These are phyloP conservation scores for Lithophane semibrunnea DNA, from an alignment of 2,888 invertebrate species.

Conservation along the genomic window DNA sequence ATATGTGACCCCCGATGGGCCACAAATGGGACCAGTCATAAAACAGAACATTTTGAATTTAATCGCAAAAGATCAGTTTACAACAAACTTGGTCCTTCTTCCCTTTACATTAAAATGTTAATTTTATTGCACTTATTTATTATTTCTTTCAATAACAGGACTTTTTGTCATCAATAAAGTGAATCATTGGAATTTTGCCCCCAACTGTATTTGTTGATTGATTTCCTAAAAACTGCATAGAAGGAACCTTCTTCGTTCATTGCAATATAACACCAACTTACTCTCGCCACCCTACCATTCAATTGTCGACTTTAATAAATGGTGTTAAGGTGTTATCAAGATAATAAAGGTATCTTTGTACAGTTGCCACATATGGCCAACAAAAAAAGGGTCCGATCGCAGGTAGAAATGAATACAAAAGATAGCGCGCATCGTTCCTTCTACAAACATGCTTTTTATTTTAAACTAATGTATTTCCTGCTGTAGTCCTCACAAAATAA, in stretches of 20 bases:
- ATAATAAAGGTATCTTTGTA: conserved; percentile 25
- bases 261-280: conserved; percentile 61
- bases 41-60: conserved; percentile 17
- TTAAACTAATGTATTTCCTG: conserved; percentile 24
- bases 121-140: conserved; percentile 55
- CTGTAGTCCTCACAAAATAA: conserved; percentile 57
- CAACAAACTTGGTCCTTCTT: conserved; percentile 22
- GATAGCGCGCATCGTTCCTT: conserved; percentile 80
- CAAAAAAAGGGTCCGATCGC: conserved; percentile 84
- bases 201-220: conserved; percentile 64
- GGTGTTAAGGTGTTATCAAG: conserved; percentile 58
- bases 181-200: conserved; percentile 63
- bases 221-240: conserved; percentile 73
- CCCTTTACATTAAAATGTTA: conserved; percentile 46
- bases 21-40: background rate
- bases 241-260: conserved; percentile 63
- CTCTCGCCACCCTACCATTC: conserved; percentile 15
- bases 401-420: conserved; percentile 88
- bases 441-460: conserved; percentile 58
- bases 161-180: conserved; percentile 55
- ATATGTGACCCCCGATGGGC: conserved; percentile 21
- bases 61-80: conserved; percentile 3
- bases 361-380: conserved; percentile 72
- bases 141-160: conserved; percentile 45
- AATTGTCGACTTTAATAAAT: conserved; percentile 67